phyloP scores from a whole-genome alignment of 2,797 vertebrate species.

The Chelidonichthys spinosus region DNA sequence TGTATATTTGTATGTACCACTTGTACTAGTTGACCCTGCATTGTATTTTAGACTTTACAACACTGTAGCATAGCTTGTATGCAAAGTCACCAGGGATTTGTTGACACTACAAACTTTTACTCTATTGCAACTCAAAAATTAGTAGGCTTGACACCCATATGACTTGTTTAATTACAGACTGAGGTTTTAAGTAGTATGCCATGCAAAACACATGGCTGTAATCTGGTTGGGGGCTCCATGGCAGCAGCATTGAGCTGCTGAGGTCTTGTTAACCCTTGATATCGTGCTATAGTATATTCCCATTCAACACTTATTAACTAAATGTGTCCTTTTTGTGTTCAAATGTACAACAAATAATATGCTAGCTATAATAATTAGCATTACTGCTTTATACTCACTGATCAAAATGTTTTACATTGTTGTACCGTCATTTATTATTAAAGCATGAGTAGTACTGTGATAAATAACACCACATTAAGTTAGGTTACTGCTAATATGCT shows the following conservation, averaged over 20 bases:
- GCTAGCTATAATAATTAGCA: background rate
- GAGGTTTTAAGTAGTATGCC: background rate
- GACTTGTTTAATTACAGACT: conserved; percentile 6
- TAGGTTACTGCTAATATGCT: background rate
- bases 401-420: background rate
- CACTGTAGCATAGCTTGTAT: background rate
- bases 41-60: background rate
- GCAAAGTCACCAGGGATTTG: background rate
- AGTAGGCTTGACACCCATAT: background rate
- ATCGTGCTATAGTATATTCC: background rate
- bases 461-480: background rate
- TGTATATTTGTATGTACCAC: background rate
- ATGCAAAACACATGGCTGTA: background rate
- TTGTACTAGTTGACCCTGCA: background rate
- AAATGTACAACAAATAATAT: background rate
- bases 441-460: background rate
- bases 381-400: background rate
- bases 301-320: background rate
- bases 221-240: background rate
- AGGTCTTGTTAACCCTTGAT: background rate
- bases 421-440: background rate
- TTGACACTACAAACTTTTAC: background rate
- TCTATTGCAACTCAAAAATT: background rate
- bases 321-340: background rate
- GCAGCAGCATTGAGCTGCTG: background rate